Base-by-base conservation (phyloP, 30 jellyfish, hydroid and myxozoan species). In the Clytia hemisphaerica region DNA sequence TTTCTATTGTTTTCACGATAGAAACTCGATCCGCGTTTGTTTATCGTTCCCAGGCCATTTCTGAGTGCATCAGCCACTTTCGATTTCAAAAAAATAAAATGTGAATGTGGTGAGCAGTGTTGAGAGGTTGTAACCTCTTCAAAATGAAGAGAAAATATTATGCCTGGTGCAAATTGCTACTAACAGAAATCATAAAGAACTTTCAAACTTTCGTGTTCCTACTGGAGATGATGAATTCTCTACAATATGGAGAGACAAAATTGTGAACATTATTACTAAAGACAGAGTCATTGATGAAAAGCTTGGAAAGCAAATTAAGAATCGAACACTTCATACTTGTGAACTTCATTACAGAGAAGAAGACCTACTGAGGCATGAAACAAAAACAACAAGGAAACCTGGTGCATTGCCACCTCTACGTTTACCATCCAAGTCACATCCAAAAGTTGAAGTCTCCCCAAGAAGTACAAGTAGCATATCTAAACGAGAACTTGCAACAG, bases 101-200 rank as follows among this genome's bases (percentile, higher is more conserved):
- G n/a, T n/a, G n/a, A n/a, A n/a, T n/a, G n/a, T n/a, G n/a, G n/a
- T n/a, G n/a, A n/a, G n/a, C n/a, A n/a, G n/a, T n/a, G n/a, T n/a
- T n/a, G n/a, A n/a, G n/a, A n/a, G n/a, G n/a, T n/a, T n/a, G n/a
- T n/a, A n/a, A n/a, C n/a, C n/a, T n/a, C n/a, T 34, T 65, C n/a
- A n/a, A n/a, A n/a, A n/a, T n/a, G n/a, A n/a, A n/a, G n/a, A n/a
- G n/a, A n/a, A n/a, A n/a, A n/a, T n/a, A n/a, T n/a, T 10, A 75
- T 83, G 95, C 92, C 87, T 28, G 95, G 87, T 14, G 85, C 82
- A 37, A 83, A 83, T 55, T 83, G 95, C 54, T 54, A 68, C 82
- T 32, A 75, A 92, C 75, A n/a, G n/a, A n/a, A 62, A 71, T 28
- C 27, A 32, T 33, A 37, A 45, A 27, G 80, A 64, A 54, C 32